Conservation (phyloP, 2,797 vertebrate species). For the Hipposideros larvatus region DNA sequence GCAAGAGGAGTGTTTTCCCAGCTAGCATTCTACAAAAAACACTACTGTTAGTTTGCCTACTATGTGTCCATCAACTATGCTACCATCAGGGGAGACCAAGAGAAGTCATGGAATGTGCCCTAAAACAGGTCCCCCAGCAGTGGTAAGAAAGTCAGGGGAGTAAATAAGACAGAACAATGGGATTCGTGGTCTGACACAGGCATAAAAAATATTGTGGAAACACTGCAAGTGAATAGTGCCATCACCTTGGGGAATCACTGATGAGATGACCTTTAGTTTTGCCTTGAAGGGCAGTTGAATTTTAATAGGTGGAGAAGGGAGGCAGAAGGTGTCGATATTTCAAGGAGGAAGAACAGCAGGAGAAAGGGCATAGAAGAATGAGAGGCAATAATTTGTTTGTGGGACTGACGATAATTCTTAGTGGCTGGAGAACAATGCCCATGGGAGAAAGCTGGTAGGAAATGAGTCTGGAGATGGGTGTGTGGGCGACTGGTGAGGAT, state of each 20-base stretch:
- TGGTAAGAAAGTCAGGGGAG: neutral
- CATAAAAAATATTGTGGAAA: neutral
- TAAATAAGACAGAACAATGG: neutral
- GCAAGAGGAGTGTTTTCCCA: neutral
- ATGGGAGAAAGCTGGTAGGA: neutral
- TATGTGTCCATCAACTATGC: neutral
- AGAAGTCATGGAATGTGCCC: neutral
- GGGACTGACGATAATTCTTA: neutral
- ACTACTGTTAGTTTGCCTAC: neutral
- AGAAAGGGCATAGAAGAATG: slow-evolving; percentile 39
- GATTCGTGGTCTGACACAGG: neutral
- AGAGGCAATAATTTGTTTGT: slow-evolving; percentile 37
- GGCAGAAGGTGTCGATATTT: slow-evolving; percentile 42
- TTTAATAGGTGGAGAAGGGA: slow-evolving; percentile 27
- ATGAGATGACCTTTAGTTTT: slow-evolving; percentile 67
- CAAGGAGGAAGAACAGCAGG: neutral
- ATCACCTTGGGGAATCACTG: neutral
- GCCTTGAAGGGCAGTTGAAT: slow-evolving; percentile 63
- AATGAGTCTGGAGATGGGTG: neutral
- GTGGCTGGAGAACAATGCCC: neutral
- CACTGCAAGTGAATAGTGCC: neutral
- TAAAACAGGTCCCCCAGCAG: neutral
- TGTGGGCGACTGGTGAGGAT: neutral
- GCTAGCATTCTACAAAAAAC: neutral
- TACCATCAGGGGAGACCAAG: neutral